Base-by-base conservation (phyloP, 2,113 vertebrate genomes). In the Notarius quadriscutis region DNA sequence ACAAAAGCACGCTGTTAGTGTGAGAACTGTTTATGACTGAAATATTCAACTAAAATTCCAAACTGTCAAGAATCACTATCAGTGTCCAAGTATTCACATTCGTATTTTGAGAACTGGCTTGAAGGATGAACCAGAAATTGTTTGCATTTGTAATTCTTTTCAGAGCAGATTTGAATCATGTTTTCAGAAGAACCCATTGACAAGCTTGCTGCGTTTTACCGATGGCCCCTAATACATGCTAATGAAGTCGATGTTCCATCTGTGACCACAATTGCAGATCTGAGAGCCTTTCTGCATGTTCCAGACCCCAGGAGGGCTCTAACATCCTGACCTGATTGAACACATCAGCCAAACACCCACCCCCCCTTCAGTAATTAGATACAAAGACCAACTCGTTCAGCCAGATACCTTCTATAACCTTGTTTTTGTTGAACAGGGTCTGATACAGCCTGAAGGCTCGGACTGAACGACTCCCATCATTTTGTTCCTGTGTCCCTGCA, bases 401-500 rank as follows among this genome's bases (percentile, higher is more conserved):
- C 18, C 15, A 18, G 48, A 53, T 62, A 55, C 50, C 84, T 88
- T 5, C 74, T 71, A n/a, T 50, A 62, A 86, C 87, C 87, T 84
- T 89, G 85, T 50, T 82, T 77, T 74, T 72, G n/a, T 15, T 82
- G 69, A 82, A 74, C 34, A 69, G 6, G 62, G 60, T 55, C 60
- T 74, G 53, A 85, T 48, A 22, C 7, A 87, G 89, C 87, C 83
- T 65, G 48, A 67, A 65, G 62, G 75, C 51, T 74, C 18, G 81
- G 87, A 53, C 12, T 87, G 83, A 89, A 50, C 86, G 55, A 17
- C 63, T 86, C 79, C 85, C 53, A 25, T 53, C 48, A 58, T 72
- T 81, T 67, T 67, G 77, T 41, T 17, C 83, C 18, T 30, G 34
- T 22, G 87, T 88, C 91, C 90, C 72, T 84, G 55, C 89, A 81